Evolutionary conservation across 2,113 vertebrate genomes (phyloP), one percentile per base, ranked within the genome.

Genomic region (Eptesicus fuscus): DNA sequence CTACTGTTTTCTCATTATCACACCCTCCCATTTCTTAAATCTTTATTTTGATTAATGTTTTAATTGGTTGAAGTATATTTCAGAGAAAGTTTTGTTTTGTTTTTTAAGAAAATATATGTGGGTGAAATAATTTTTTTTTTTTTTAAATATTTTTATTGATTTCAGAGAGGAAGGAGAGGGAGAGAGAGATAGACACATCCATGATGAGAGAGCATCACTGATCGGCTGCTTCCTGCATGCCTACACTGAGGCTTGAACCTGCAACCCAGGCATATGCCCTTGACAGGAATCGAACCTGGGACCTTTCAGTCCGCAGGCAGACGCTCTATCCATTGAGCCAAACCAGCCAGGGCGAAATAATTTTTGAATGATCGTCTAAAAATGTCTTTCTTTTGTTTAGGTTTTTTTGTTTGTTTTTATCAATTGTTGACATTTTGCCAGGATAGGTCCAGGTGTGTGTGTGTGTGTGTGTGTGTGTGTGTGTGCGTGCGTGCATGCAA

Each of bases 291-390:
- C n/a, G n/a, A n/a, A n/a, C n/a, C n/a, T n/a, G n/a, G n/a, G n/a
- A n/a, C n/a, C n/a, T n/a, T n/a, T n/a, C n/a, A n/a, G n/a, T n/a
- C n/a, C n/a, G n/a, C n/a, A n/a, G n/a, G n/a, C n/a, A n/a, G n/a
- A n/a, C n/a, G n/a, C n/a, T n/a, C n/a, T n/a, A n/a, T n/a, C n/a
- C n/a, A n/a, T n/a, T n/a, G n/a, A n/a, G n/a, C n/a, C n/a, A n/a
- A n/a, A n/a, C n/a, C n/a, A n/a, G n/a, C n/a, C n/a, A n/a, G 30
- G 23, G 37, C 53, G 8, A 1, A 80, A 16, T 82, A 61, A 84
- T 96, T 84, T 88, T 74, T 90, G 49, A 94, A 73, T 74, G 65
- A 74, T 61, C 78, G 17, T 95, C 65, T 84, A 53, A 95, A 88
- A 88, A 70, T 71, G 14, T 56, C 49, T 82, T 63, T 69, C 67